These are phyloP conservation scores for Theocolax elegans DNA, from an alignment of 1,140 invertebrate genomes.

Conservation along the genomic window DNA sequence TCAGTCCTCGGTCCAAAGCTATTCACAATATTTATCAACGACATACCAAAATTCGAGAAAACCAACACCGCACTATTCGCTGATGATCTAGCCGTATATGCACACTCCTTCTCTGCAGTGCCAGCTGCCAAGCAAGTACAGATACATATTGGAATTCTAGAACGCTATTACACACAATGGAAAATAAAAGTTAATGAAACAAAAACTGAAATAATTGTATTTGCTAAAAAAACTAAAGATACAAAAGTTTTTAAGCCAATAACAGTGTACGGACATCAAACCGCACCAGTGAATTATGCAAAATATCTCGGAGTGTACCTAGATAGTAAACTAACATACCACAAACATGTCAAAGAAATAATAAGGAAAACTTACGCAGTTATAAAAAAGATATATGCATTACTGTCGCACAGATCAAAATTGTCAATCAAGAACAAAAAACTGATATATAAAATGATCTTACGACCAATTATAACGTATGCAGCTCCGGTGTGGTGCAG, in stretches of 20 bases:
- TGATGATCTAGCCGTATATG: background rate
- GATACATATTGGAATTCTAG: background rate
- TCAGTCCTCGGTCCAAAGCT: conserved; percentile 2
- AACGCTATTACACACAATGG: background rate
- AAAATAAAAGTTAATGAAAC: background rate
- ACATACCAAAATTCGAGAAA: background rate
- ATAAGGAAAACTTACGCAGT: no score
- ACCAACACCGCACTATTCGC: background rate
- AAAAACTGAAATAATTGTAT: conserved; percentile 10
- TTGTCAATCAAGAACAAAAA: conserved; percentile 8
- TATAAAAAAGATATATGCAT: background rate
- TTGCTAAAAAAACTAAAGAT: background rate
- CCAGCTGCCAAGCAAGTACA: background rate
- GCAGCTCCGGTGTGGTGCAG: conserved; percentile 27
- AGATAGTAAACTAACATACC: background rate
- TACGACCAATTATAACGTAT: conserved; percentile 14
- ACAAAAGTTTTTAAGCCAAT: background rate
- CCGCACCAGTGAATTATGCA: conserved; percentile 26
- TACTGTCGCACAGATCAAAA: background rate
- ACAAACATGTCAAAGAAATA: no score
- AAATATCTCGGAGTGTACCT: background rate
- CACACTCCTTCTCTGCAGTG: no score
- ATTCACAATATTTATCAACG: background rate
- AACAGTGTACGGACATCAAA: background rate
- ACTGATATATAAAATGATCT: conserved; percentile 24